These are phyloP conservation scores for Mactromeris polynyma DNA, from an alignment of 2,888 invertebrate species.

Conservation along the genomic window DNA sequence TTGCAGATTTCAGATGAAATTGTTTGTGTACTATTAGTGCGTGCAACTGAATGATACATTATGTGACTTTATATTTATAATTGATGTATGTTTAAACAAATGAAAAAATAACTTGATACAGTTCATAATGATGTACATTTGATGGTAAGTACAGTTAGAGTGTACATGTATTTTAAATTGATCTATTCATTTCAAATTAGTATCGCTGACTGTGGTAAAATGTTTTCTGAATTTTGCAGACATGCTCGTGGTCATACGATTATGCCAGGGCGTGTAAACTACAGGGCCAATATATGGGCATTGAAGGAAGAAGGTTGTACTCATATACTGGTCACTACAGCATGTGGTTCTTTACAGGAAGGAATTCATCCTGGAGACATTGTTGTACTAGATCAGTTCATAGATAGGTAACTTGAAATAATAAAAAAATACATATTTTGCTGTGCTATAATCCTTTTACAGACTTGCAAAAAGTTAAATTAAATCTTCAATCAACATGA, in stretches of 20 bases:
- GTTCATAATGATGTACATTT: no score
- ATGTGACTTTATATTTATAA: no score
- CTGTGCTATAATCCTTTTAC: no score
- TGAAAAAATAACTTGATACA: no score
- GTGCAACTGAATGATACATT: no score
- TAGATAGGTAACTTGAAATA: conserved; percentile 89
- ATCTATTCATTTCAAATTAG: background rate
- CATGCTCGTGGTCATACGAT: conserved; percentile 91
- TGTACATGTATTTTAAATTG: background rate
- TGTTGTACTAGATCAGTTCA: conserved; percentile 93
- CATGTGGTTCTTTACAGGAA: conserved; percentile 96
- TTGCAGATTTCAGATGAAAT: no score
- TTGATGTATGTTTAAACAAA: no score
- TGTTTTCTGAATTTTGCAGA: conserved; percentile 83
- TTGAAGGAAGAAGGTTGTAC: conserved; percentile 94
- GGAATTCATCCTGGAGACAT: conserved; percentile 95
- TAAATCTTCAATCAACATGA: no score
- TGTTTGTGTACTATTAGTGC: no score
- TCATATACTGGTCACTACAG: conserved; percentile 96
- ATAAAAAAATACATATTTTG: no score
- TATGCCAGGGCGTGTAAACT: conserved; percentile 96
- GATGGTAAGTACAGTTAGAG: no score
- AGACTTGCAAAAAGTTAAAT: no score
- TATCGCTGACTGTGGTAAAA: background rate
- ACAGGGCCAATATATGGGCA: conserved; percentile 98